Evolutionary conservation across 2,113 vertebrate genomes (phyloP).

Genomic region (Colistium nudipinnis): DNA sequence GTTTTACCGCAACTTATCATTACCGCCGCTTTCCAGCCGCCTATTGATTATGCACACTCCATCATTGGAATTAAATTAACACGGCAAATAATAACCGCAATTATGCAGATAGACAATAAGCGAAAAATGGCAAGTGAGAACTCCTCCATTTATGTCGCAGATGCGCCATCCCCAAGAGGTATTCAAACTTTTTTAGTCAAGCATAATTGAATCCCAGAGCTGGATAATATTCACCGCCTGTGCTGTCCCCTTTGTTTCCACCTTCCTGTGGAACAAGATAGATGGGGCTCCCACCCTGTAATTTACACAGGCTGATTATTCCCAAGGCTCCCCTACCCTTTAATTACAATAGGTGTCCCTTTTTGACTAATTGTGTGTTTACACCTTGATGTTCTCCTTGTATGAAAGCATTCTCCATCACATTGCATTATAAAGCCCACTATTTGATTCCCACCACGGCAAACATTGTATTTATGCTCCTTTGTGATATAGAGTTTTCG

Average conservation of each 20-base stretch:
- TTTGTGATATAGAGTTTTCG: slow-evolving; percentile 12
- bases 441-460: slow-evolving; percentile 40
- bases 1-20: slow-evolving; percentile 64
- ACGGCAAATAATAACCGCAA: slow-evolving; percentile 50
- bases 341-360: slow-evolving; percentile 76
- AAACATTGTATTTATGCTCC: slow-evolving; percentile 30
- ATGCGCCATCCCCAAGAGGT: slow-evolving; percentile 20
- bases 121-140: slow-evolving; percentile 26
- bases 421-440: slow-evolving; percentile 17
- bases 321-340: slow-evolving; percentile 63
- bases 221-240: slow-evolving; percentile 24
- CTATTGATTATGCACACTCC: slow-evolving; percentile 53
- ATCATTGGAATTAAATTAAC: slow-evolving; percentile 29
- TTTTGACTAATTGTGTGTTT: slow-evolving; percentile 78
- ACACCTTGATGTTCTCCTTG: slow-evolving; percentile 34
- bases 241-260: slow-evolving; percentile 56
- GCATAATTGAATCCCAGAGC: slow-evolving; percentile 51
- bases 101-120: slow-evolving; percentile 52
- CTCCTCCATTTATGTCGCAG: slow-evolving; percentile 30
- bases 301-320: slow-evolving; percentile 76
- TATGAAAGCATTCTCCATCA: slow-evolving; percentile 59
- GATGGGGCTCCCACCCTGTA: slow-evolving; percentile 65
- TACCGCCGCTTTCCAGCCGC: slow-evolving; percentile 37
- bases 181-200: slow-evolving; percentile 50
- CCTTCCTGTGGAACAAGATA: slow-evolving; percentile 58